Evolutionary conservation across 2,888 invertebrate species (phyloP).

Genomic region (Congeria kusceri): DNA sequence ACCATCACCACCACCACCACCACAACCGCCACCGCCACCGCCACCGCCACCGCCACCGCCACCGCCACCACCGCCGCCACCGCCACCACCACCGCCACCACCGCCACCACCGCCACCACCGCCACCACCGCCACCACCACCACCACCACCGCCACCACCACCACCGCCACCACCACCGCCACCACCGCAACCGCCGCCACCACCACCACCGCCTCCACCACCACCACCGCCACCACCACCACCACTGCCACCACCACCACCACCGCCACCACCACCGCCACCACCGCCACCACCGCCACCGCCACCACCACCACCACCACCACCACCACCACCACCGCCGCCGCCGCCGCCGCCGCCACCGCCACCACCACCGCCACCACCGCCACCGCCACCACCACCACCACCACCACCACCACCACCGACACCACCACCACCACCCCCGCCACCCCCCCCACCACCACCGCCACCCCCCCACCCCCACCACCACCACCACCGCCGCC

Average conservation of each 20-base stretch:
- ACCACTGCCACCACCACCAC: not conserved
- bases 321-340: slow-evolving; percentile 1
- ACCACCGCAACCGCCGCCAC: too few relatives aligned
- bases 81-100: not conserved
- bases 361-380: slow-evolving; percentile 9
- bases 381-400: slow-evolving; percentile 8
- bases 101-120: not conserved
- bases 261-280: not conserved
- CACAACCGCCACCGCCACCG: too few relatives aligned
- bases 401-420: not conserved
- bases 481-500: not conserved
- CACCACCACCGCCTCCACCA: too few relatives aligned
- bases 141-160: not conserved
- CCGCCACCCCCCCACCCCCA: not conserved
- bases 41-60: not conserved
- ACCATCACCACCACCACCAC: not conserved
- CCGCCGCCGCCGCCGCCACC: not conserved
- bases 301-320: slow-evolving; percentile 1
- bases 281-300: slow-evolving; percentile 2
- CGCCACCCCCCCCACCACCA: not conserved
- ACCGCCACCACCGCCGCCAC: not conserved
- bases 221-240: not conserved
- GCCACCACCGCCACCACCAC: not conserved
- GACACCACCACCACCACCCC: not conserved
- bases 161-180: not conserved